phyloP scores from a whole-genome alignment of 2,113 vertebrate genomes.

The Halcyon senegalensis region DNA sequence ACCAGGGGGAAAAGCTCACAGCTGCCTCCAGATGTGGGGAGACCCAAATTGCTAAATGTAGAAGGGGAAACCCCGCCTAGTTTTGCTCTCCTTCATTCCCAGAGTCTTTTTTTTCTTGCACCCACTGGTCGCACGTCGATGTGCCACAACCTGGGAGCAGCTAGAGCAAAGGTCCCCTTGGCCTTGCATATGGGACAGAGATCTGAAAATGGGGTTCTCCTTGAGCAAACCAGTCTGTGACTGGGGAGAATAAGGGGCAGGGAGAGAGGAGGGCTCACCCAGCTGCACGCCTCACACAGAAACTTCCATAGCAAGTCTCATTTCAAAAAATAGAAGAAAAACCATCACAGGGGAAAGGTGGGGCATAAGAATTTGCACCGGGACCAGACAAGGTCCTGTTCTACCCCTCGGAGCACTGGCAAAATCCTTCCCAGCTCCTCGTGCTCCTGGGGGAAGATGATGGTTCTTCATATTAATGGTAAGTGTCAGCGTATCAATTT shows the following conservation, averaged over 20 bases:
- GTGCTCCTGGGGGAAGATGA: conserved; percentile 22
- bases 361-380: not conserved
- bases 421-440: not conserved
- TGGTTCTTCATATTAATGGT: conserved; percentile 59
- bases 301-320: not conserved
- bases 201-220: rapidly evolving
- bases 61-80: rapidly evolving
- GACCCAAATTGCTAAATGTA: not conserved
- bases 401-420: rapidly evolving
- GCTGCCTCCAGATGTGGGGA: not conserved
- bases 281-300: rapidly evolving
- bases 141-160: not conserved
- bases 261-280: rapidly evolving
- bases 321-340: not conserved
- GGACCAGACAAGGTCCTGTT: not conserved
- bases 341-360: no score
- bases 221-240: not conserved
- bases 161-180: rapidly evolving
- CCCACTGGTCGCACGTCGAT: rapidly evolving
- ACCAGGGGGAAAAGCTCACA: not conserved
- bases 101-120: rapidly evolving
- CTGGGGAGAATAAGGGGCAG: not conserved
- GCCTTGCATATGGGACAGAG: not conserved
- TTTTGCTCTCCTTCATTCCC: not conserved
- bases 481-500: conserved; percentile 68